These are phyloP conservation scores for Heliconius nattereri DNA, from an alignment of 1,140 invertebrate genomes.

Conservation along the genomic window DNA sequence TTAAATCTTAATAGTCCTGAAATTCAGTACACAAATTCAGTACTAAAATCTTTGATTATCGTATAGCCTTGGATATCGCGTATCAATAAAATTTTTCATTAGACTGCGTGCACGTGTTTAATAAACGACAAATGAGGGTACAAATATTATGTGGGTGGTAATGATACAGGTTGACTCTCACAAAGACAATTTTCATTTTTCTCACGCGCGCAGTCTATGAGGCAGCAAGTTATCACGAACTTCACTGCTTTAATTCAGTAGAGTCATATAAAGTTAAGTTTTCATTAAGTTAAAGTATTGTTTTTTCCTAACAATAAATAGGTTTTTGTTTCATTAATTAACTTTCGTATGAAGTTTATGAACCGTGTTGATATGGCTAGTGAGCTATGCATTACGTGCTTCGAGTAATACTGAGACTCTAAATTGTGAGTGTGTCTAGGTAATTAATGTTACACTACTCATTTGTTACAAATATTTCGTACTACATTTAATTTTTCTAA, in stretches of 20 bases:
- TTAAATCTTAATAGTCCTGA: too few species aligned
- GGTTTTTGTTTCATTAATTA: constrained; percentile 31
- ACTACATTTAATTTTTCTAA: neutral
- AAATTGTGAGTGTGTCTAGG: neutral
- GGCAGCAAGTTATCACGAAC: constrained; percentile 45
- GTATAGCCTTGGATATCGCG: neutral
- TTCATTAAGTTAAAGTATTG: constrained; percentile 43
- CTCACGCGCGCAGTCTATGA: constrained; percentile 54
- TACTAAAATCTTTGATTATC: neutral
- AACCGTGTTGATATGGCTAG: constrained; percentile 19
- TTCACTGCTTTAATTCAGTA: constrained; percentile 43
- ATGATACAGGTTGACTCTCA: constrained; percentile 21
- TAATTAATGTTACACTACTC: too few species aligned
- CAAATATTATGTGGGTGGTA: constrained; percentile 9
- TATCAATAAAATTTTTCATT: constrained; percentile 1
- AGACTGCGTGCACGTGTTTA: constrained; percentile 12
- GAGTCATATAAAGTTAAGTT: constrained; percentile 40
- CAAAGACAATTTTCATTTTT: constrained; percentile 37
- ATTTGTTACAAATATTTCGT: too few species aligned
- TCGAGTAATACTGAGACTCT: neutral
- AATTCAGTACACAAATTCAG: too few species aligned
- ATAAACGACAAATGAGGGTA: constrained; percentile 24
- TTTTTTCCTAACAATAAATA: constrained; percentile 29
- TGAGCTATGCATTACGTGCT: constrained; percentile 20
- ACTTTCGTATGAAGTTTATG: constrained; percentile 29